phyloP scores from a whole-genome alignment of 1,140 invertebrate genomes.

The Drosophila guanche region DNA sequence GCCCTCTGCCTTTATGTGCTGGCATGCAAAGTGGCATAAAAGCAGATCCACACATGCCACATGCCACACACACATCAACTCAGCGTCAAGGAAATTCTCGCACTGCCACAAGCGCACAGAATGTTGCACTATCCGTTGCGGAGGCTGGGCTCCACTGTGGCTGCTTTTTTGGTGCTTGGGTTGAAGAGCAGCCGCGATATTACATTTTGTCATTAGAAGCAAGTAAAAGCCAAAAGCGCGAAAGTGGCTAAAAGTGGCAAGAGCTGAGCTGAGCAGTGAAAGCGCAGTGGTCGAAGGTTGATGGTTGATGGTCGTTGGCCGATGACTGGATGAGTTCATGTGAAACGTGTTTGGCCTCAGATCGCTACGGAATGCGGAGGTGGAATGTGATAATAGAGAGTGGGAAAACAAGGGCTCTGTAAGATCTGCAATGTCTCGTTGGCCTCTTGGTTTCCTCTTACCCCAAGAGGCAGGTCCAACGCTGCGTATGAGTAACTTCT shows the following conservation, averaged over 20 bases:
- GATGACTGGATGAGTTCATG: constrained; percentile 38
- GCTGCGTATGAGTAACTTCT: constrained; percentile 67
- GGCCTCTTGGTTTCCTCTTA: constrained; percentile 25
- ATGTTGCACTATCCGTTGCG: constrained; percentile 48
- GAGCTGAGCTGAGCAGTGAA: constrained; percentile 6
- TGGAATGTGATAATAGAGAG: constrained; percentile 13
- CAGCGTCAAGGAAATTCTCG: constrained; percentile 67
- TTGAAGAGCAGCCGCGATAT: constrained; percentile 36
- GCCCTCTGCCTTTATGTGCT: constrained; percentile 41
- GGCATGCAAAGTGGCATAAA: constrained; percentile 79
- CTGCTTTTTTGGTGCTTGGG: constrained; percentile 6
- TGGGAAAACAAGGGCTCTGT: too few species aligned
- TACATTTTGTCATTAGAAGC: constrained; percentile 80
- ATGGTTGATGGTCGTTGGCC: constrained; percentile 6
- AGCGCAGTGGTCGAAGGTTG: constrained; percentile 19
- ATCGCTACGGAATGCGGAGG: constrained; percentile 5
- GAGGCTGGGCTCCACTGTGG: too few species aligned
- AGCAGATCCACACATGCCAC: constrained; percentile 48
- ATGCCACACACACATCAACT: constrained; percentile 56
- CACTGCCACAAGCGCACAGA: constrained; percentile 52
- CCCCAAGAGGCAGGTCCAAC: constrained; percentile 52
- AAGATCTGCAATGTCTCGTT: too few species aligned
- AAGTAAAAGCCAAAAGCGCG: constrained; percentile 59
- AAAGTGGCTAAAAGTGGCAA: constrained; percentile 32
- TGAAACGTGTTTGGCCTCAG: constrained; percentile 7